Percentiles rank a stretch among this genome's conserved stretches.
Evolutionary conservation across 2,888 invertebrate species (phyloP).

Genomic region (Oxycera nigricornis): DNA sequence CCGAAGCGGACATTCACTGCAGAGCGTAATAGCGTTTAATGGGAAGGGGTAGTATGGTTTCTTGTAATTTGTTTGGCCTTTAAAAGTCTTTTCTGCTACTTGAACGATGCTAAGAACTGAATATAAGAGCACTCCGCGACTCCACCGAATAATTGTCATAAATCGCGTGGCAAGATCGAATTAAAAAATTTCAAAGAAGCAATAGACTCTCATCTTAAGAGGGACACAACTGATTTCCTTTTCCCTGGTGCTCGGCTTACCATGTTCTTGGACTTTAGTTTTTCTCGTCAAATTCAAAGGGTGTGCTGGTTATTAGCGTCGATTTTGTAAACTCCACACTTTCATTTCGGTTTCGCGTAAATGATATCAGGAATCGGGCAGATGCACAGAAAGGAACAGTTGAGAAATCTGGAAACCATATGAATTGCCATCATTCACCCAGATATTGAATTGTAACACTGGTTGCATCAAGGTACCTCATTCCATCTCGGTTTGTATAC

Average conservation of each 20-base stretch:
- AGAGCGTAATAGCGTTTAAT: not conserved
- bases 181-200: slow-evolving; percentile 36
- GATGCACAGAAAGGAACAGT: no score
- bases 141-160: slow-evolving; percentile 45
- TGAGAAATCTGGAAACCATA: no score
- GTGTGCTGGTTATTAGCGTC: no score
- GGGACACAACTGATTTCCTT: no score
- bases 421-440: no score
- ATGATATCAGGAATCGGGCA: no score
- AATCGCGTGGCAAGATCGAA: slow-evolving; percentile 45
- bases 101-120: not conserved
- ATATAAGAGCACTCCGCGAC: not conserved
- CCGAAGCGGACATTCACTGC: not conserved
- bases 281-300: not conserved
- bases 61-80: slow-evolving; percentile 45
- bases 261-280: not conserved
- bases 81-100: slow-evolving; percentile 13
- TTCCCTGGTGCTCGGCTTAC: not conserved
- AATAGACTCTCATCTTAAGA: slow-evolving; percentile 26
- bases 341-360: no score
- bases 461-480: no score
- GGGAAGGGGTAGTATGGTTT: slow-evolving; percentile 23
- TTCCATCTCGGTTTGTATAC: no score
- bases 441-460: no score
- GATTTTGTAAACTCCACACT: no score